Evolutionary conservation across 1,140 invertebrate species (phyloP).

Genomic region (Drosophila hydei): DNA sequence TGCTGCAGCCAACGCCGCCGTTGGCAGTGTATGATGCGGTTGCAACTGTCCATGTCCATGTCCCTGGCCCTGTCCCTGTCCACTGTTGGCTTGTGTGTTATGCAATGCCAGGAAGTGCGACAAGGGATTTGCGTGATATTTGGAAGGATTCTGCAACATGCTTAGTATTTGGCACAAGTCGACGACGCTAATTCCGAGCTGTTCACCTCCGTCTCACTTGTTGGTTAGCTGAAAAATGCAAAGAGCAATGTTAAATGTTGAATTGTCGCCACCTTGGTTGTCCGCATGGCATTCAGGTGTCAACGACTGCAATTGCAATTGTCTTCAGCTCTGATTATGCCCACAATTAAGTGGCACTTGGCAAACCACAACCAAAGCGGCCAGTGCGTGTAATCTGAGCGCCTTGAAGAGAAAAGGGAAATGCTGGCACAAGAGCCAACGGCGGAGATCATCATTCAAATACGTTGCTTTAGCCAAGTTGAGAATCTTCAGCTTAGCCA

Average conservation of each 20-base stretch:
- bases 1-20: constrained; percentile 66
- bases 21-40: constrained; percentile 71
- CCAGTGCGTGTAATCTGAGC: constrained; percentile 27
- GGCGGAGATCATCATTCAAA: background rate
- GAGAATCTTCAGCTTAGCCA: constrained; percentile 27
- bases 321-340: constrained; percentile 30
- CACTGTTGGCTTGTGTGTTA: constrained; percentile 69
- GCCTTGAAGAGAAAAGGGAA: constrained; percentile 9
- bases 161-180: constrained; percentile 67
- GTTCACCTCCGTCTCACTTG: constrained; percentile 17
- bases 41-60: constrained; percentile 48
- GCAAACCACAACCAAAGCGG: constrained; percentile 8
- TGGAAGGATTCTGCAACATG: constrained; percentile 84
- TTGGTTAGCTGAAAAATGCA: constrained; percentile 38
- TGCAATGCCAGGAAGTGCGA: constrained; percentile 83
- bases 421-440: background rate
- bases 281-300: constrained; percentile 36
- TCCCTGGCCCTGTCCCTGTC: constrained; percentile 14
- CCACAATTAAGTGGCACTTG: constrained; percentile 68
- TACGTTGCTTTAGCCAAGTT: constrained; percentile 18
- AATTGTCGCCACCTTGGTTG: constrained; percentile 29
- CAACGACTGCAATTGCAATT: constrained; percentile 63
- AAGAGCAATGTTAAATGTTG: constrained; percentile 43
- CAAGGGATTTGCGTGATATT: constrained; percentile 84
- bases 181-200: constrained; percentile 10